Evolutionary conservation across 2,797 vertebrate species (phyloP).

Genomic region (Sebastes cheni): DNA sequence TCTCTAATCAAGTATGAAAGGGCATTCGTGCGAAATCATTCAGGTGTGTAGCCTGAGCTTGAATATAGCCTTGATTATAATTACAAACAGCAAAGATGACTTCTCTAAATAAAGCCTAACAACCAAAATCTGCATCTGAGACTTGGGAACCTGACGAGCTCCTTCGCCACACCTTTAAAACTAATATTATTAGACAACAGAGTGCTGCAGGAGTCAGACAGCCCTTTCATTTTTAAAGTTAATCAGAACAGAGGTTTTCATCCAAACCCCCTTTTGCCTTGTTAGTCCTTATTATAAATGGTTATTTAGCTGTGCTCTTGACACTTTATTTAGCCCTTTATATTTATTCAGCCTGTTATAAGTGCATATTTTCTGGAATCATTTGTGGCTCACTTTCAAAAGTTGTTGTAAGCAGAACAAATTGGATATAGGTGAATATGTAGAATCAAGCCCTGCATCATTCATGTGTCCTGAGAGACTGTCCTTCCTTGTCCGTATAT

Average conservation of each 20-base stretch:
- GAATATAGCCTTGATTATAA: neutral
- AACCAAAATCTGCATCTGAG: neutral
- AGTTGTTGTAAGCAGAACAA: too few species aligned
- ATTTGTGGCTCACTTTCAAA: too few species aligned
- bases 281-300: too few species aligned
- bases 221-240: neutral
- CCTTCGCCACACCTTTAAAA: neutral
- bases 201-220: constrained; percentile 6
- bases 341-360: too few species aligned
- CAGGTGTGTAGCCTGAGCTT: neutral
- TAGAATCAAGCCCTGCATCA: too few species aligned
- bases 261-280: neutral
- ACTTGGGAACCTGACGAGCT: neutral
- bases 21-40: constrained; percentile 16
- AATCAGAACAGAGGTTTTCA: neutral
- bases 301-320: too few species aligned
- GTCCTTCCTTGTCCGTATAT: too few species aligned
- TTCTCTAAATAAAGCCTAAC: neutral
- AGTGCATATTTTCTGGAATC: too few species aligned
- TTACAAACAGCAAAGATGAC: constrained; percentile 9
- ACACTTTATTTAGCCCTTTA: too few species aligned
- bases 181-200: neutral
- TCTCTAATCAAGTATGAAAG: neutral
- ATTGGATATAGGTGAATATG: too few species aligned
- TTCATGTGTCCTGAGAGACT: too few species aligned